Conservation (phyloP, 2,113 vertebrate genomes). For the Platichthys flesus region DNA sequence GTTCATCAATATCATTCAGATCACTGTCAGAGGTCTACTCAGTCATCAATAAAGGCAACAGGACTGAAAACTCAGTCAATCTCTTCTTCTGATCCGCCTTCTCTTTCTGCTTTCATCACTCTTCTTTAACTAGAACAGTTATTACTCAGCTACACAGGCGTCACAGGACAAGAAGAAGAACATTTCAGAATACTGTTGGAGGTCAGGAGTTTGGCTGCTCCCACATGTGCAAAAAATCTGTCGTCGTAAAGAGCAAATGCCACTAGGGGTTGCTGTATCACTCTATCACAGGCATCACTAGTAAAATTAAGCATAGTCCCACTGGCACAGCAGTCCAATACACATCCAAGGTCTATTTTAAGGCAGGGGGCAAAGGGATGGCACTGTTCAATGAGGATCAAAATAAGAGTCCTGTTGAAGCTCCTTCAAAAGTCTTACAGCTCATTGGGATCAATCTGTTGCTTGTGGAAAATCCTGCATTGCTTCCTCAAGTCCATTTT, state of each 20-base stretch:
- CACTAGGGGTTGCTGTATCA: conserved; percentile 57
- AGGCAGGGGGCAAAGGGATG: conserved; percentile 31
- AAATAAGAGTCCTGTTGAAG: conserved; percentile 12
- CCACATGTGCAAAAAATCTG: conserved; percentile 74
- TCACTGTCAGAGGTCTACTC: conserved; percentile 70
- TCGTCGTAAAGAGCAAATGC: conserved; percentile 40
- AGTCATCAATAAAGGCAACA: conserved; percentile 53
- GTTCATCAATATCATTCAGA: conserved; percentile 59
- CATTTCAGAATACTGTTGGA: conserved; percentile 69
- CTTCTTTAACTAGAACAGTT: conserved; percentile 37
- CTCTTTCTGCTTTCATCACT: conserved; percentile 34
- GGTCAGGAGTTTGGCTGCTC: conserved; percentile 65
- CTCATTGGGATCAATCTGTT: background rate
- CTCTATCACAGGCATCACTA: conserved; percentile 50
- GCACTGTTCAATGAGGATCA: conserved; percentile 22
- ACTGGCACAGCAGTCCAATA: conserved; percentile 59
- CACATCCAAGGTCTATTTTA: conserved; percentile 40
- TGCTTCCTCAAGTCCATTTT: conserved; percentile 19
- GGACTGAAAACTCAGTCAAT: conserved; percentile 18
- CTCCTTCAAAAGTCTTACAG: conserved; percentile 23
- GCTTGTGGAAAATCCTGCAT: background rate
- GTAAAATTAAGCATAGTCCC: conserved; percentile 30
- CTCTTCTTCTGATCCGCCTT: conserved; percentile 14
- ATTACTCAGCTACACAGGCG: conserved; percentile 48
- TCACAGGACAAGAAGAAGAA: conserved; percentile 50